Conservation (phyloP, 2,113 vertebrate genomes). For the Aldabrachelys gigantea region DNA sequence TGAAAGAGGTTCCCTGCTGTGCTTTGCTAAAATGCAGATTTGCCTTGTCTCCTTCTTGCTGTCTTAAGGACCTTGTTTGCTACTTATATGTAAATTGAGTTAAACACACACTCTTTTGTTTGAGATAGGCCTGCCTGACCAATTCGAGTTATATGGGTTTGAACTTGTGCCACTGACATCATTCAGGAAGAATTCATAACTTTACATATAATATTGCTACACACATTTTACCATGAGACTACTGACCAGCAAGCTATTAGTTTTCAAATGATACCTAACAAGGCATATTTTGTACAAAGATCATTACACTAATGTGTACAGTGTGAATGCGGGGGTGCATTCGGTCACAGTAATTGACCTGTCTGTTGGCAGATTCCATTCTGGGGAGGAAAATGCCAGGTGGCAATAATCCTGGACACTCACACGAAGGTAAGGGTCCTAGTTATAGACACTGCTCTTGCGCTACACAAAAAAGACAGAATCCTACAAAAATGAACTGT, state of each 20-base stretch:
- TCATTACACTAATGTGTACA: background rate
- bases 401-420: conserved; percentile 33
- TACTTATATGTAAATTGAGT: background rate
- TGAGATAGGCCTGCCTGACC: background rate
- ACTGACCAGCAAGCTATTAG: background rate
- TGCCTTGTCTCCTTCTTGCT: background rate
- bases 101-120: background rate
- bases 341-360: background rate
- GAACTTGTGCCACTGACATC: background rate
- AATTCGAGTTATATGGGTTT: background rate
- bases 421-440: conserved; percentile 25
- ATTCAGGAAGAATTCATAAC: background rate
- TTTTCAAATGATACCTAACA: background rate
- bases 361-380: conserved; percentile 55
- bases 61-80: background rate
- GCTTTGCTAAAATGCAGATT: background rate
- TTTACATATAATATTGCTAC: background rate
- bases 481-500: background rate
- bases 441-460: background rate
- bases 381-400: conserved; percentile 46
- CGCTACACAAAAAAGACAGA: background rate
- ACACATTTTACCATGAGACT: background rate
- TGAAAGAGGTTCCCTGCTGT: background rate
- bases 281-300: background rate
- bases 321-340: background rate